Evolutionary conservation across 2,888 invertebrate species (phyloP), one percentile per base, ranked within the genome.

Genomic region (Dromius quadrimaculatus): DNA sequence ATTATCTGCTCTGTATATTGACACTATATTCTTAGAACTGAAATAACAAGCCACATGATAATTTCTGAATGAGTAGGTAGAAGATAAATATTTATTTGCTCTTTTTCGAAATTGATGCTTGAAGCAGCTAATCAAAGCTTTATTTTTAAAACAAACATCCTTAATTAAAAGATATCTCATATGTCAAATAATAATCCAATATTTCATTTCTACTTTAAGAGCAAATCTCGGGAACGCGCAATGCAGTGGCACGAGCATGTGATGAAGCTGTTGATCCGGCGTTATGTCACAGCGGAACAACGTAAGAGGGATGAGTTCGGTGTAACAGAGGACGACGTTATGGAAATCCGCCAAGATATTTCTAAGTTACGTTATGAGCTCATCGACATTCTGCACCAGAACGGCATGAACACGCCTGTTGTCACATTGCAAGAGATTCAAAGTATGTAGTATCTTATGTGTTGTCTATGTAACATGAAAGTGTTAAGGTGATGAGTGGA

Each of bases 341-440:
- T 97, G 89, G 98, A 98, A 85, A 95, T 98, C 77, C 89, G 98
- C 76, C 97, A 98, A 79, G 98, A 98, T 80, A 96, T 98, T 73
- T 96, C 95, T n/a, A 92, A 95, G 2, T 87, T 98, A 74, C 87
- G 96, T 73, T 98, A 92, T 81, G 97, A 98, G 79, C 85, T 98
- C 17, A 90, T 98, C 65, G 96, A 97, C 78, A 96, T 98, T 77
- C 88, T 98, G 8, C 87, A 89, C 66, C 91, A 90, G 75, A 97
- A 97, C 79, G 95, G 94, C 59, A 94, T 94, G 91, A 87, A 88
- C 74, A 94, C 94, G 0, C 94, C 94, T 0, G 85, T 88, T 74
- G 82, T 93, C 63, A 89, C 90, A 71, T 81, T 87, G 75, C 84
- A 90, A 79, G 89, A 92, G 76, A 83, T 86, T n/a, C 86, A 88